phyloP scores from a whole-genome alignment of 1,140 invertebrate genomes.

The Trichonephila clavipes region DNA sequence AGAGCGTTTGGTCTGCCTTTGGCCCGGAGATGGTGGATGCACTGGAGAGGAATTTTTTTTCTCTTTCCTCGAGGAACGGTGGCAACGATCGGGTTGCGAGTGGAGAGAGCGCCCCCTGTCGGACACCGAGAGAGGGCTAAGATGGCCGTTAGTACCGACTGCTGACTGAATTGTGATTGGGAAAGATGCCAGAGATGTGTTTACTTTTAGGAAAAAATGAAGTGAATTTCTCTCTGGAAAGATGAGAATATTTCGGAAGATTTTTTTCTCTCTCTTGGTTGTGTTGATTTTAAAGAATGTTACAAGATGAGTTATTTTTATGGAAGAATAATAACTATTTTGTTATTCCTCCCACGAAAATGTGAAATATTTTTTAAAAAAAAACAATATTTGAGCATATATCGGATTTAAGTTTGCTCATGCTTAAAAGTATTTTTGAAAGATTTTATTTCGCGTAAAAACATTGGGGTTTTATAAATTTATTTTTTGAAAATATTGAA shows the following conservation, averaged over 20 bases:
- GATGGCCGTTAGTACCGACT: neutral
- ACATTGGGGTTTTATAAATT: too few species aligned
- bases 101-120: neutral
- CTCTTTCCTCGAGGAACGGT: neutral
- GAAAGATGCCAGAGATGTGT: constrained; percentile 16
- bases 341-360: too few species aligned
- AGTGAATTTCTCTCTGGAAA: neutral
- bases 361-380: too few species aligned
- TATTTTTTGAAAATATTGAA: too few species aligned
- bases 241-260: neutral
- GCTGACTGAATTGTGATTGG: neutral
- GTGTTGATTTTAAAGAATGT: too few species aligned
- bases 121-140: neutral
- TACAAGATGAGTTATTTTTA: too few species aligned
- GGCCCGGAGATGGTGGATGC: constrained; percentile 22
- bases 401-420: too few species aligned
- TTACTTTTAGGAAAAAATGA: neutral
- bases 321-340: too few species aligned
- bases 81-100: constrained; percentile 28
- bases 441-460: too few species aligned
- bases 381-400: too few species aligned
- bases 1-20: neutral
- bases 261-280: neutral
- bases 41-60: neutral
- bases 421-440: too few species aligned